phyloP scores from a whole-genome alignment of 1,140 invertebrate species.

The Bombus superbus region DNA sequence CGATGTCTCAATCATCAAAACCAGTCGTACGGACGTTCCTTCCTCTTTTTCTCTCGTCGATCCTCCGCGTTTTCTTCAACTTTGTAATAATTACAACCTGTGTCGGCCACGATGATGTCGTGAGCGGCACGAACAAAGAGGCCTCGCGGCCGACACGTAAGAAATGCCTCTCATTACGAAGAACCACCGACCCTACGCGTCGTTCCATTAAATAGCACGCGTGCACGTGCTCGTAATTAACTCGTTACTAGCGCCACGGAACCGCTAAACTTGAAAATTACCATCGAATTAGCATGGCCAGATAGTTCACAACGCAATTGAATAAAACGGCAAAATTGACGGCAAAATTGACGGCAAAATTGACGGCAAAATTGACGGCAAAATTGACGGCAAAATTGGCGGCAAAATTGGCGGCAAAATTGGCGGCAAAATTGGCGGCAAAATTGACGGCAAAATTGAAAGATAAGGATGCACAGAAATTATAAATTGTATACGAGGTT shows the following conservation, averaged over 20 bases:
- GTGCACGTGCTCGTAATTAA: slow-evolving; percentile 67
- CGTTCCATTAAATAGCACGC: slow-evolving; percentile 59
- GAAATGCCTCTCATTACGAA: slow-evolving; percentile 64
- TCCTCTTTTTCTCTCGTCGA: background rate
- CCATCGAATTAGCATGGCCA: slow-evolving; percentile 41
- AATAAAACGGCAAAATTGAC: no score
- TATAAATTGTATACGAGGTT: background rate
- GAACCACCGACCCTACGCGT: slow-evolving; percentile 25
- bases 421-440: no score
- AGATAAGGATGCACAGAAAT: no score
- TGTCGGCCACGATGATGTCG: slow-evolving; percentile 16
- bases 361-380: no score
- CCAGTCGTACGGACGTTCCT: background rate
- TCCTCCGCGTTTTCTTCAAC: slow-evolving; percentile 34
- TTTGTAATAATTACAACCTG: slow-evolving; percentile 59
- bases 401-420: no score
- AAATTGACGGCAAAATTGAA: no score
- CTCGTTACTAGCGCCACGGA: slow-evolving; percentile 59
- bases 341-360: no score
- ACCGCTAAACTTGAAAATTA: slow-evolving; percentile 50
- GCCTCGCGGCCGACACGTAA: slow-evolving; percentile 50
- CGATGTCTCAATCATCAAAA: slow-evolving; percentile 11
- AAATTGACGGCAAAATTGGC: no score
- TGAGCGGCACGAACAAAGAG: slow-evolving; percentile 47
- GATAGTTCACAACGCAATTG: background rate